phyloP scores from a whole-genome alignment of 1,140 invertebrate genomes.

The Dysdera silvatica region DNA sequence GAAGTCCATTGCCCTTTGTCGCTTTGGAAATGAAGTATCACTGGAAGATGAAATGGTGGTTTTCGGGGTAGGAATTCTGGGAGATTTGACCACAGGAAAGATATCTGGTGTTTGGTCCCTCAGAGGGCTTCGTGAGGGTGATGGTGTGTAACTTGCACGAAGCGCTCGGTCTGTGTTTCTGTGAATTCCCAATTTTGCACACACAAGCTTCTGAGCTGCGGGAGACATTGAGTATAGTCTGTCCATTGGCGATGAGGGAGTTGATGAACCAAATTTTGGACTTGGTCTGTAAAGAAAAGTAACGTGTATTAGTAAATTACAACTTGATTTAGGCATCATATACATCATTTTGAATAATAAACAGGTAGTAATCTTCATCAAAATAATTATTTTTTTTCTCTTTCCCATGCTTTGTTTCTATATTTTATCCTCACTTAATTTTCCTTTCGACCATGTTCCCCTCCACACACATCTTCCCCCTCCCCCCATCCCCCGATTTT shows the following conservation, averaged over 20 bases:
- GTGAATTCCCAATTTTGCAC: slow-evolving; percentile 44
- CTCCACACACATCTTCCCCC: too few species aligned
- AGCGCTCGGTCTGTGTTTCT: slow-evolving; percentile 48
- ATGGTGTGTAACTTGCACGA: slow-evolving; percentile 51
- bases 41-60: background rate
- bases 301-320: background rate
- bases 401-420: too few species aligned
- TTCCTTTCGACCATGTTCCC: too few species aligned
- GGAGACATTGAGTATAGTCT: slow-evolving; percentile 85
- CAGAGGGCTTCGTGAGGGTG: slow-evolving; percentile 34
- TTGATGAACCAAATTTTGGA: slow-evolving; percentile 33
- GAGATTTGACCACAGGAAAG: background rate
- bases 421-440: too few species aligned
- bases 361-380: background rate
- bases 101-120: background rate
- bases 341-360: background rate
- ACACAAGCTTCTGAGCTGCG: slow-evolving; percentile 75
- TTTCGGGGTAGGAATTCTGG: background rate
- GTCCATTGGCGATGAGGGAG: slow-evolving; percentile 52
- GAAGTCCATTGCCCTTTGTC: slow-evolving; percentile 28
- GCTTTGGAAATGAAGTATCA: background rate
- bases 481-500: too few species aligned
- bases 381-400: background rate
- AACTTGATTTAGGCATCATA: background rate
- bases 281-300: slow-evolving; percentile 33